Percentiles rank a stretch among this genome's conserved stretches.
These are phyloP conservation scores for Anhinga anhinga DNA, from an alignment of 2,113 vertebrate genomes.

Conservation along the genomic window DNA sequence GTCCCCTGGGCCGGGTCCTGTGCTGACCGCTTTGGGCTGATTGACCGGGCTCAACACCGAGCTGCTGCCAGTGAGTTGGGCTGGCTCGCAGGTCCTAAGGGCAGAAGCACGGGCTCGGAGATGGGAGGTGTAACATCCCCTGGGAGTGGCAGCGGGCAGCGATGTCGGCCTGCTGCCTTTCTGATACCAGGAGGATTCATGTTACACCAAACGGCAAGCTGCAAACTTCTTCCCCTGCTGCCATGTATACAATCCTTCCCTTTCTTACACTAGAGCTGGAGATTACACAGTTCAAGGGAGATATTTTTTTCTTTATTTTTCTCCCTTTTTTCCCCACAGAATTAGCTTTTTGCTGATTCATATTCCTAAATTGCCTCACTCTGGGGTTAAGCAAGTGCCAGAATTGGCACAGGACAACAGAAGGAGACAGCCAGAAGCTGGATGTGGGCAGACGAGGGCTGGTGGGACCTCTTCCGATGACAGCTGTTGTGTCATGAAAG, in stretches of 20 bases:
- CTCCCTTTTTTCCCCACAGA: fast-evolving
- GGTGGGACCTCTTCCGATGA: not conserved
- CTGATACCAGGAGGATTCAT: not conserved
- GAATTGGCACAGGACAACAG: not conserved
- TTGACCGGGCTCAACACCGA: not conserved
- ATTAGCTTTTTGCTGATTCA: not conserved
- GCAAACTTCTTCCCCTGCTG: not conserved
- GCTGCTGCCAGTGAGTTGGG: not conserved
- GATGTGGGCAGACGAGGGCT: not conserved
- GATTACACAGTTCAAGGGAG: not conserved
- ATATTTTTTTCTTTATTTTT: not conserved
- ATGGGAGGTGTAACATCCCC: not conserved
- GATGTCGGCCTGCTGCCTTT: not conserved
- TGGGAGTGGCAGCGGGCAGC: not conserved
- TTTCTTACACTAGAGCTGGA: not conserved
- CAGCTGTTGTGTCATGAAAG: not conserved
- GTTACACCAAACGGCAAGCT: not conserved
- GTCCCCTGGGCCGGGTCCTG: not conserved
- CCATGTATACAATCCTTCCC: not conserved
- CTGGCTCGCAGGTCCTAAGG: fast-evolving
- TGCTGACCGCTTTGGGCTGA: fast-evolving
- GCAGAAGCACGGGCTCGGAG: not conserved
- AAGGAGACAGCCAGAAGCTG: not conserved
- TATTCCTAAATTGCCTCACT: not conserved
- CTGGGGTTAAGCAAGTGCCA: not conserved